phyloP scores from a whole-genome alignment of 2,113 vertebrate genomes.

The Merops nubicus region DNA sequence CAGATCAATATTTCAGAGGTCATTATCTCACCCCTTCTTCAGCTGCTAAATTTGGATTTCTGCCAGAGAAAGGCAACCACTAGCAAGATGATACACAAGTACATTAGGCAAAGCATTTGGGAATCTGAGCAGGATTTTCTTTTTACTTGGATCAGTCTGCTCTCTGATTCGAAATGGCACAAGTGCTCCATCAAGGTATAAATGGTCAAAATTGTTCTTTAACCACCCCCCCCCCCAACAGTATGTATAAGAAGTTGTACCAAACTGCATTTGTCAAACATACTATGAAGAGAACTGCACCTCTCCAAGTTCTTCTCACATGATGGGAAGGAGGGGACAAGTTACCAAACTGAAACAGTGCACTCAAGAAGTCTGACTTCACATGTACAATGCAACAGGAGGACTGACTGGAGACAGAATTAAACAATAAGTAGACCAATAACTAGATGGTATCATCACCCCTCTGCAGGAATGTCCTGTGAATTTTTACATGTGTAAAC shows the following conservation, averaged over 20 bases:
- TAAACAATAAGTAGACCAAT: neutral
- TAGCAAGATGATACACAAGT: slow-evolving; percentile 31
- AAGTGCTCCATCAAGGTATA: neutral
- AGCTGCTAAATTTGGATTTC: slow-evolving; percentile 53
- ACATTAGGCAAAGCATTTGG: slow-evolving; percentile 20
- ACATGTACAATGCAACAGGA: neutral
- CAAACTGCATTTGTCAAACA: neutral
- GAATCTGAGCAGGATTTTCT: slow-evolving; percentile 51
- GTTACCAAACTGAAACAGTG: neutral
- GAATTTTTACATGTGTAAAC: neutral
- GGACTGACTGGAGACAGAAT: neutral
- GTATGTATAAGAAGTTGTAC: neutral
- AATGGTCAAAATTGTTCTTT: neutral
- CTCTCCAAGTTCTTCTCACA: neutral
- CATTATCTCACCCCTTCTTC: slow-evolving; percentile 67
- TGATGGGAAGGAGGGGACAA: neutral
- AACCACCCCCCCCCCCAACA: neutral
- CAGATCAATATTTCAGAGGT: slow-evolving; percentile 69
- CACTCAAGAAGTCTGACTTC: neutral
- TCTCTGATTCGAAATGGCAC: neutral
- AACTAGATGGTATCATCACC: neutral
- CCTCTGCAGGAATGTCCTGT: neutral
- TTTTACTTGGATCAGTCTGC: slow-evolving; percentile 5
- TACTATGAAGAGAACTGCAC: neutral
- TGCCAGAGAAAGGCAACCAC: slow-evolving; percentile 40